A percentile compares a stretch with the other conserved stretches of the same genome.
Conservation (phyloP, 2,888 invertebrate species). For the Operophtera brumata region DNA sequence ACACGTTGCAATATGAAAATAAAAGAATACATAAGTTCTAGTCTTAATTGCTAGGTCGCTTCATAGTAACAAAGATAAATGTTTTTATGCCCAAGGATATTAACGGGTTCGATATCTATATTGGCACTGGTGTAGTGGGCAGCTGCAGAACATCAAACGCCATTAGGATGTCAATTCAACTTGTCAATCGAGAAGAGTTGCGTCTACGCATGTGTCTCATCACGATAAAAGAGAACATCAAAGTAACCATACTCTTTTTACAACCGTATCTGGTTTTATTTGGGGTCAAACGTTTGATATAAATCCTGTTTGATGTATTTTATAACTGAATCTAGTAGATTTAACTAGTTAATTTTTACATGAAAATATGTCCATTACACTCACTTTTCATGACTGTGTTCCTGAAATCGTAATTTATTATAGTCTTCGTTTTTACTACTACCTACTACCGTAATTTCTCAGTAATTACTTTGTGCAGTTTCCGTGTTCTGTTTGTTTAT, state of each 20-base stretch:
- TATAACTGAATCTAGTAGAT: slow-evolving; percentile 45
- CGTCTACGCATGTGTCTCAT: slow-evolving; percentile 38
- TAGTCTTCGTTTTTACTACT: neutral
- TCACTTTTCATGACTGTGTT: slow-evolving; percentile 8
- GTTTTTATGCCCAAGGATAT: slow-evolving; percentile 6
- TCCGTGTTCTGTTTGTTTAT: slow-evolving; percentile 7
- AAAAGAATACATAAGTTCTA: too few relatives aligned
- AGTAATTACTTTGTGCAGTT: slow-evolving; percentile 11
- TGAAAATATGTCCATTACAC: neutral
- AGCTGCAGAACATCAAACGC: slow-evolving; percentile 34
- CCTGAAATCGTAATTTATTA: slow-evolving; percentile 7
- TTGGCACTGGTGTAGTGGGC: slow-evolving; percentile 20
- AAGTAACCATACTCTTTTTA: slow-evolving; percentile 53
- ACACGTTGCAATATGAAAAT: too few relatives aligned
- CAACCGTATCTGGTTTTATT: slow-evolving; percentile 63
- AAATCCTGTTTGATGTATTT: slow-evolving; percentile 67
- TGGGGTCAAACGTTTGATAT: slow-evolving; percentile 66
- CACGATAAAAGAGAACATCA: slow-evolving; percentile 62
- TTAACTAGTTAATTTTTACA: slow-evolving; percentile 21
- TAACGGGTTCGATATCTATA: slow-evolving; percentile 20
- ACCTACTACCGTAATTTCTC: slow-evolving; percentile 2
- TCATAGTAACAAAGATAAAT: slow-evolving; percentile 4
- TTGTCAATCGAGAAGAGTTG: slow-evolving; percentile 52
- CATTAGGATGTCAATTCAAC: slow-evolving; percentile 43
- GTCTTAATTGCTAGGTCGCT: slow-evolving; percentile 4